phyloP scores from a whole-genome alignment of 2,113 vertebrate species.

The Tiliqua scincoides region DNA sequence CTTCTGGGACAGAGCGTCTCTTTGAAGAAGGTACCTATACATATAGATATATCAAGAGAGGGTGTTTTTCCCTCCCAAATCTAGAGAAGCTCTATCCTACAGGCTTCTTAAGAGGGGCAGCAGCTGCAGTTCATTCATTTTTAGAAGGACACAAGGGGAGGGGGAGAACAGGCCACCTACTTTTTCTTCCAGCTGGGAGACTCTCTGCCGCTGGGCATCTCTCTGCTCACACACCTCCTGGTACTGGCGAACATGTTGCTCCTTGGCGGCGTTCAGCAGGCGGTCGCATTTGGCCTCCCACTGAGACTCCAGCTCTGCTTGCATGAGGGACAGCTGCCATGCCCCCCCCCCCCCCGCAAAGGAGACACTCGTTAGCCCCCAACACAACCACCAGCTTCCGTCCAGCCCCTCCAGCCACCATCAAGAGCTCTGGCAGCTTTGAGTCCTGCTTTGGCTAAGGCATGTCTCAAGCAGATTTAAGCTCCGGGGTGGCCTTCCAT shows the following conservation, averaged over 20 bases:
- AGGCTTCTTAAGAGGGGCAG: too few species aligned
- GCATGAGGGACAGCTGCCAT: constrained; percentile 80
- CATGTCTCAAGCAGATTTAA: neutral
- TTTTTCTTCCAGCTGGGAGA: constrained; percentile 85
- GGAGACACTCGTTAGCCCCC: neutral
- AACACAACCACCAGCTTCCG: neutral
- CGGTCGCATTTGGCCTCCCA: constrained; percentile 84
- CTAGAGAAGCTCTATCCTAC: too few species aligned
- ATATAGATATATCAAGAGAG: too few species aligned
- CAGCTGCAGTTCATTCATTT: too few species aligned
- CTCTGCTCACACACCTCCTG: constrained; percentile 82
- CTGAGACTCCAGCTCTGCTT: constrained; percentile 86
- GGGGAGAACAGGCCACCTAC: constrained; percentile 52
- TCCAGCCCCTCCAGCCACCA: neutral
- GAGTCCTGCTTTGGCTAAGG: neutral
- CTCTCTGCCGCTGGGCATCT: constrained; percentile 77
- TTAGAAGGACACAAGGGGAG: neutral
- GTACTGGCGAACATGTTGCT: constrained; percentile 78
- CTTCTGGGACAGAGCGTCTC: too few species aligned
- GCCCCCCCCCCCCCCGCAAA: neutral
- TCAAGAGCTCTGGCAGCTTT: neutral
- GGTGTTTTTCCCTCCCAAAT: too few species aligned
- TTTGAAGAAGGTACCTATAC: too few species aligned
- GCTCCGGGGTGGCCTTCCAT: too few species aligned
- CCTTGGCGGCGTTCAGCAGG: constrained; percentile 75